These are phyloP conservation scores for Pheosia tremula DNA, from an alignment of 2,888 invertebrate species.

Conservation along the genomic window DNA sequence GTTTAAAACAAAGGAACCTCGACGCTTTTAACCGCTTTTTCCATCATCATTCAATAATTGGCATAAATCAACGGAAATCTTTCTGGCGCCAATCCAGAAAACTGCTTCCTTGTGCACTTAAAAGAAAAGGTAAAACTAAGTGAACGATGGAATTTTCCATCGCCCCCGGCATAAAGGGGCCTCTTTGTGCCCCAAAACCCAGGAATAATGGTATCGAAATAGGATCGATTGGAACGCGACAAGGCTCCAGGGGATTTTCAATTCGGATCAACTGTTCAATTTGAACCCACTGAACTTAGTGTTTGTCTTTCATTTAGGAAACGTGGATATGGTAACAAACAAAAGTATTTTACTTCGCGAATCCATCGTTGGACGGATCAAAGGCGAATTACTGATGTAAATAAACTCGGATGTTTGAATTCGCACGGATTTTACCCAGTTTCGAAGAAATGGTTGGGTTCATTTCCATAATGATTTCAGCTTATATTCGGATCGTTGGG, in stretches of 20 bases:
- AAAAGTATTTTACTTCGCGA: neutral
- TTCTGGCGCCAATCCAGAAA: constrained; percentile 34
- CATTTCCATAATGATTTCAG: constrained; percentile 6
- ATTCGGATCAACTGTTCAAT: constrained; percentile 29
- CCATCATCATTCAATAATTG: constrained; percentile 22
- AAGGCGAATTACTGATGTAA: constrained; percentile 5
- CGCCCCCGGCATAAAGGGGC: constrained; percentile 39
- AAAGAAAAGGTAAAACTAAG: constrained; percentile 53
- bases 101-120: constrained; percentile 51
- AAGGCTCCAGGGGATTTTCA: constrained; percentile 29
- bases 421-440: neutral
- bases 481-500: neutral
- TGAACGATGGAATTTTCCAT: constrained; percentile 46
- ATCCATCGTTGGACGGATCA: constrained; percentile 5
- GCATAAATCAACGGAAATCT: constrained; percentile 36
- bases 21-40: constrained; percentile 6
- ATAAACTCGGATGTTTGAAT: constrained; percentile 6
- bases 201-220: constrained; percentile 39
- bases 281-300: constrained; percentile 19
- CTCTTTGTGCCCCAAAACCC: constrained; percentile 37
- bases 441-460: neutral
- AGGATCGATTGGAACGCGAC: constrained; percentile 34
- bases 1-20: constrained; percentile 15
- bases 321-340: constrained; percentile 4
- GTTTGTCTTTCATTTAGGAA: constrained; percentile 9